phyloP scores from a whole-genome alignment of 2,797 vertebrate species.

The Okamejei kenojei region DNA sequence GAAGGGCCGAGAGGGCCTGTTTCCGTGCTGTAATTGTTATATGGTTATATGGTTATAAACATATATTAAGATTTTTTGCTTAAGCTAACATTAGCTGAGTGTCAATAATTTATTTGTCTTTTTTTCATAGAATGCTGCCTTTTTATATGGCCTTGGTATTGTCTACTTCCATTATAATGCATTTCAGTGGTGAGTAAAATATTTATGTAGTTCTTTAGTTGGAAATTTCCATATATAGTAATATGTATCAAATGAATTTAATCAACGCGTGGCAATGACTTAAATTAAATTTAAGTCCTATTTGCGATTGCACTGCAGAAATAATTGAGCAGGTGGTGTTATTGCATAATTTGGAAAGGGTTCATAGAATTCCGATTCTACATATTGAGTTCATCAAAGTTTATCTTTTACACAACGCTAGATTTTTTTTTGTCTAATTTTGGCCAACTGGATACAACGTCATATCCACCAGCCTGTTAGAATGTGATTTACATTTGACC shows the following conservation, averaged over 20 bases:
- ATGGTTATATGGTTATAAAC: too few species aligned
- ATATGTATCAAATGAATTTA: background rate
- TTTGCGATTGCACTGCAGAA: background rate
- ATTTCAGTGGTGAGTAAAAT: slow-evolving; percentile 91
- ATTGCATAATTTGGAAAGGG: background rate
- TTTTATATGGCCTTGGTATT: slow-evolving; percentile 98
- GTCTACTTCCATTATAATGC: slow-evolving; percentile 99
- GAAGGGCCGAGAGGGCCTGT: too few species aligned
- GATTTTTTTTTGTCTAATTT: background rate
- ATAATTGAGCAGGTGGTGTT: background rate
- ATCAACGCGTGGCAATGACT: background rate
- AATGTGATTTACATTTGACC: background rate
- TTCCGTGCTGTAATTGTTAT: too few species aligned
- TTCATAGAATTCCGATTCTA: background rate
- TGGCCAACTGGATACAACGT: background rate
- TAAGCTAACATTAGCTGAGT: background rate
- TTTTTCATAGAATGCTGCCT: slow-evolving; percentile 86
- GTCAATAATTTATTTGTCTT: slow-evolving; percentile 41
- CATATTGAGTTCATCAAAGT: background rate
- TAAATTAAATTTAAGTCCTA: background rate
- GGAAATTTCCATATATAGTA: background rate
- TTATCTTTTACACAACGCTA: background rate
- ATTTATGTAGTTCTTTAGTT: slow-evolving; percentile 30
- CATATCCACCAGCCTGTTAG: background rate
- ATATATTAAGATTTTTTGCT: background rate